These are phyloP conservation scores for Eustalomyia histrio DNA, from an alignment of 2,888 invertebrate genomes.

Conservation along the genomic window DNA sequence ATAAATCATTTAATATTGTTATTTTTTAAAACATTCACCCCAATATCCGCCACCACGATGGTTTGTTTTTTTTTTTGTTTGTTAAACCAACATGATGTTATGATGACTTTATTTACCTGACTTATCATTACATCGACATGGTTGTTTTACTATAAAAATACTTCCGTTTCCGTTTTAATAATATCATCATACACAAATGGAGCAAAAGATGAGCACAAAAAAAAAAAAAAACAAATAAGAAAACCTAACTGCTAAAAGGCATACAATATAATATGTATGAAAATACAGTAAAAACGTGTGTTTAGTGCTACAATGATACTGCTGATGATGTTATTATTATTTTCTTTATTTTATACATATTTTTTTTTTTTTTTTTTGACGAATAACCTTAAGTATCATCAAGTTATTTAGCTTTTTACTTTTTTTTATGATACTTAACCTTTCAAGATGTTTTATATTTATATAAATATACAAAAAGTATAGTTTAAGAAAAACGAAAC, in stretches of 20 bases:
- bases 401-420: conserved; percentile 16
- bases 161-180: conserved; percentile 65
- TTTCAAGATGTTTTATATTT: conserved; percentile 57
- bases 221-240: conserved; percentile 13
- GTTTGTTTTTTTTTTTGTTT: not conserved
- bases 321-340: conserved; percentile 36
- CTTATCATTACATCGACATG: conserved; percentile 63
- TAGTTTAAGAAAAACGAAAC: conserved; percentile 29
- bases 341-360: conserved; percentile 3
- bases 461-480: not conserved
- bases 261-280: conserved; percentile 1
- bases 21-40: conserved; percentile 13
- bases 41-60: conserved; percentile 45
- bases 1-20: not conserved
- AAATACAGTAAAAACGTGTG: conserved; percentile 10
- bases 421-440: conserved; percentile 56
- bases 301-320: conserved; percentile 36
- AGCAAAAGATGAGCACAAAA: conserved; percentile 25
- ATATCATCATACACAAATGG: conserved; percentile 37
- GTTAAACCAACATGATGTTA: conserved; percentile 53
- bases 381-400: conserved; percentile 48
- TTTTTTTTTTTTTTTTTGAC: conserved; percentile 16
- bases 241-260: conserved; percentile 49
- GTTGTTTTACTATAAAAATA: conserved; percentile 63
- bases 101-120: conserved; percentile 64